These are phyloP conservation scores for Myotis lucifugus DNA, from an alignment of 2,113 vertebrate species.

Conservation along the genomic window DNA sequence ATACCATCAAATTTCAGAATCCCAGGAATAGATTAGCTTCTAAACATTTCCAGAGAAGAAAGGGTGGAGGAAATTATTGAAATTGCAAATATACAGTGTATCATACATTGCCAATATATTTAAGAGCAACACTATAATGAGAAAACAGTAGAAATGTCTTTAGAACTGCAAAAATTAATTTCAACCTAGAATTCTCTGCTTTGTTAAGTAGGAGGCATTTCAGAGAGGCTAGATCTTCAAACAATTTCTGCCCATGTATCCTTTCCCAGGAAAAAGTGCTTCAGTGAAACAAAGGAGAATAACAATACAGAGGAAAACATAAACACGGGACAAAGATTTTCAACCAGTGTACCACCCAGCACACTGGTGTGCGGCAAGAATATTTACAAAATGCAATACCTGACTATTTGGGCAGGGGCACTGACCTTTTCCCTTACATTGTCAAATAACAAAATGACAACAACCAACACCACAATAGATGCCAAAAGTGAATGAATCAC, in stretches of 20 bases:
- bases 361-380: too few species aligned
- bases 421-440: too few species aligned
- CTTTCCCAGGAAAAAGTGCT: background rate
- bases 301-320: too few species aligned
- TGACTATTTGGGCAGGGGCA: too few species aligned
- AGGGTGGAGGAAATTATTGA: background rate
- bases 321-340: too few species aligned
- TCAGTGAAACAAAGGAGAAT: too few species aligned
- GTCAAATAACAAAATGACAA: too few species aligned
- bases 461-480: too few species aligned
- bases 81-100: background rate
- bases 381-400: too few species aligned
- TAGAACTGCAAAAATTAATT: background rate
- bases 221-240: background rate
- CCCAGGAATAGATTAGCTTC: background rate
- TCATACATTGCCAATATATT: background rate
- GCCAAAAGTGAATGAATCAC: too few species aligned
- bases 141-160: background rate
- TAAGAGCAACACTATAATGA: background rate
- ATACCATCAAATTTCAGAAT: conserved; percentile 8
- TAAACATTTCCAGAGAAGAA: background rate
- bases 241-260: background rate
- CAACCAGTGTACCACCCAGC: too few species aligned
- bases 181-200: conserved; percentile 39
- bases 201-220: background rate